Evolutionary conservation across 2,888 invertebrate species (phyloP).

Genomic region (Agrochola macilenta): DNA sequence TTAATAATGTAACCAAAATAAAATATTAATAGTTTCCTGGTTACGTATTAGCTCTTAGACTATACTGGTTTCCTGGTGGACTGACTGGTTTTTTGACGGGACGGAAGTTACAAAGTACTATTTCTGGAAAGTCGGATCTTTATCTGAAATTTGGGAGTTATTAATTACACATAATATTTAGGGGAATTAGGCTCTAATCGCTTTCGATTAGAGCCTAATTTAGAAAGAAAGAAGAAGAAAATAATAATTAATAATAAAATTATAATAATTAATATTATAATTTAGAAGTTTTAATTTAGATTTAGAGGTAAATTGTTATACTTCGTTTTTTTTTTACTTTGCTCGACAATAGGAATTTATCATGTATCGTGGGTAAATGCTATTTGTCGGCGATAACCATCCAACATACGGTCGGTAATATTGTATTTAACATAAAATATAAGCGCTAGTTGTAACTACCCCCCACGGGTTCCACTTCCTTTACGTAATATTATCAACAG

Average conservation of each 20-base stretch:
- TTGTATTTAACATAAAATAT: neutral
- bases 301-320: neutral
- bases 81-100: neutral
- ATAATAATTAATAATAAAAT: too few relatives aligned
- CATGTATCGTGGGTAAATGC: neutral
- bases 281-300: too few relatives aligned
- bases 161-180: neutral
- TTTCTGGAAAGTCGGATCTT: neutral
- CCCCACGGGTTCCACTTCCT: neutral
- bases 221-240: too few relatives aligned
- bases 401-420: neutral
- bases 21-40: conserved; percentile 1
- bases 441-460: neutral
- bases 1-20: neutral
- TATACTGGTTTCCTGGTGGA: too few relatives aligned
- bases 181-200: too few relatives aligned
- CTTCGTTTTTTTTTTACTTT: too few relatives aligned
- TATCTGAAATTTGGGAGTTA: neutral
- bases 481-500: neutral
- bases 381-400: neutral
- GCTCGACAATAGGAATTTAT: neutral
- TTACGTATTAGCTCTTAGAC: conserved; percentile 7
- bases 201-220: too few relatives aligned
- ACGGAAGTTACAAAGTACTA: neutral
- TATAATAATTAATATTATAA: too few relatives aligned